These are phyloP conservation scores for Mesocentrotus franciscanus DNA, from an alignment of 53 echinoderm and acorn worm species.

Conservation along the genomic window DNA sequence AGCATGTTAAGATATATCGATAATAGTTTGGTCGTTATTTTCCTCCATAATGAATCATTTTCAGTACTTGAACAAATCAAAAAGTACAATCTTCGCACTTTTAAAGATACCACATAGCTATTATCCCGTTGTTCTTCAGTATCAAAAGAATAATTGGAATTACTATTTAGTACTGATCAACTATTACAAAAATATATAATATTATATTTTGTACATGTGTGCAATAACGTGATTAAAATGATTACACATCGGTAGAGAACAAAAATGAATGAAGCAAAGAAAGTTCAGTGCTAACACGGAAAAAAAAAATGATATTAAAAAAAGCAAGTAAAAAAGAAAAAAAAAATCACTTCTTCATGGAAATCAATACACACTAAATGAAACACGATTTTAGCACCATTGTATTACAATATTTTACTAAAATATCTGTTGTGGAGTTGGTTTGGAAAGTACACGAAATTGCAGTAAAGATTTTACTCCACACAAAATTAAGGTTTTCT, in stretches of 20 bases:
- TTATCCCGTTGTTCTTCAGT: not conserved
- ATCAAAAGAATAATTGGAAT: not conserved
- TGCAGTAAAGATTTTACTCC: not conserved
- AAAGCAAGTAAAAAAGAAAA: not conserved
- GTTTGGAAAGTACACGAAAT: not conserved
- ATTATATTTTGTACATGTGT: not conserved
- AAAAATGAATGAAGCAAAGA: not conserved
- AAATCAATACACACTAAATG: not conserved
- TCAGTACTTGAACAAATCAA: not conserved
- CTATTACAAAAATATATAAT: not conserved
- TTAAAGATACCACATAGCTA: not conserved
- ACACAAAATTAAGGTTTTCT: not conserved
- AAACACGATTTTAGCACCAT: not conserved
- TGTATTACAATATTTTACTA: not conserved
- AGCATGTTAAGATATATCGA: not conserved
- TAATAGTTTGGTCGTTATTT: not conserved
- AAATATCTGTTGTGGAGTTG: not conserved
- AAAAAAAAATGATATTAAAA: not conserved
- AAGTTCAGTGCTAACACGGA: not conserved
- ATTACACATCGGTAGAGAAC: not conserved
- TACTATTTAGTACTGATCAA: slow-evolving; percentile 13
- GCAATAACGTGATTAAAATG: not conserved
- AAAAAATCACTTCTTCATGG: not conserved
- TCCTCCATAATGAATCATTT: not conserved
- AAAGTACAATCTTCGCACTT: not conserved